Evolutionary conservation across 2,888 invertebrate genomes (phyloP).

Genomic region (Timema podura): DNA sequence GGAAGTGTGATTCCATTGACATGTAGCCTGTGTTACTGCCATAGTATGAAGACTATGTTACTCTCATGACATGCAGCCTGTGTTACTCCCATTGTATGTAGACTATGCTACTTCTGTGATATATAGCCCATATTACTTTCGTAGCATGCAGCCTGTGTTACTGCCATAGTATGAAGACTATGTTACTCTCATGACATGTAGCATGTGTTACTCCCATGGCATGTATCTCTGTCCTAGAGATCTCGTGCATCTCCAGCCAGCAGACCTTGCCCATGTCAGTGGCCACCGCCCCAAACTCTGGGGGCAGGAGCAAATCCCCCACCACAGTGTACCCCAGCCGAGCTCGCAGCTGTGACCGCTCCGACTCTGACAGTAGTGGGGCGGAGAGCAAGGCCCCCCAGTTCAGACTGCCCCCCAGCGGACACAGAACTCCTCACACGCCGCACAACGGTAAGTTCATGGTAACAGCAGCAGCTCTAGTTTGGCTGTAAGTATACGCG

Average conservation of each 20-base stretch:
- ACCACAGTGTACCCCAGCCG: background rate
- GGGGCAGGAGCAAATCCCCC: background rate
- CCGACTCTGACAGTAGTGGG: constrained; percentile 34
- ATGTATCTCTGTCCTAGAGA: constrained; percentile 36
- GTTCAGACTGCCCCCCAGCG: background rate
- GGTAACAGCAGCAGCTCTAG: background rate
- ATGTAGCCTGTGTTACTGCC: no score
- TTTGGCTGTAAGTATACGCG: no score
- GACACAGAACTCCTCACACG: constrained; percentile 4
- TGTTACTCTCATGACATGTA: no score
- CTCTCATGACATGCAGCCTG: no score
- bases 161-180: no score
- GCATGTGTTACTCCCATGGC: no score
- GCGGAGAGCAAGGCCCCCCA: constrained; percentile 19
- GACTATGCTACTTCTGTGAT: no score
- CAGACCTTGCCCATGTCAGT: constrained; percentile 40
- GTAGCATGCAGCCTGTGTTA: no score
- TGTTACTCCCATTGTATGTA: no score
- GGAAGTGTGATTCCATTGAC: no score
- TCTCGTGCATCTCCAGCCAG: constrained; percentile 44
- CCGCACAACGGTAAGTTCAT: background rate
- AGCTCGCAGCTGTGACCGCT: constrained; percentile 15
- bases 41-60: no score
- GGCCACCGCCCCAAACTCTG: constrained; percentile 18
- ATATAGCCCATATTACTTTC: no score